Base-by-base conservation (phyloP, 2,888 invertebrate genomes). In the Capitulum mitella region DNA sequence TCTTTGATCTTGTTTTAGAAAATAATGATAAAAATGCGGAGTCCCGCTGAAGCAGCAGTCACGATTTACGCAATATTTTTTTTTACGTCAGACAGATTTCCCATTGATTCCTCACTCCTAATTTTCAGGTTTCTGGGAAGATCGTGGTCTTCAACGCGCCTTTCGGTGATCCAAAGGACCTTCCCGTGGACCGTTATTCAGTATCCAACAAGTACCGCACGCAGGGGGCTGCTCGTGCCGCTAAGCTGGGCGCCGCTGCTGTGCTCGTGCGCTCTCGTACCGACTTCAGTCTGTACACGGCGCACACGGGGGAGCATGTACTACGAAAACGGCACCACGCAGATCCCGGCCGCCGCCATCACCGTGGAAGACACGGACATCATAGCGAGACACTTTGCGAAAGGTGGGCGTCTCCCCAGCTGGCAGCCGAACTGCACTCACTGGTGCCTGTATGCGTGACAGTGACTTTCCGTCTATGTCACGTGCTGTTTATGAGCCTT, bases 331-430 rank as follows among this genome's bases (percentile, higher is more conserved):
- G 88, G 87, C 43, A 43, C 6, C 0, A 86, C 86, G 6, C 82
- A 90, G 86, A 93, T 93, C 79, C 93, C 93, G 12, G 88, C 90
- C 0, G 92, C 92, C 61, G 90, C 90, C 80, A 92, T 94, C 40
- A 91, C 93, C 0, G 86, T 91, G 26, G 94, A 94, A 87, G 93
- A 94, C 85, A 92, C 94, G 5, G 89, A 90, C 84, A 87, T 93
- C 86, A 86, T 94, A 76, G 86, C 89, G 80, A 88, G 94, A 85
- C 86, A 92, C 83, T 87, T 88, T 51, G 83, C 88, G 58, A 85
- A 89, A 85, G 90, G 90, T 85, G 85, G 86, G 82, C 48, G 29
- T 6, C 26, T 43, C 22, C 51, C 26, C 26, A 51, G 51, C 29
- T 46, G n/a, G n/a, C n/a, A n/a, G n/a, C n/a, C n/a, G n/a, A n/a